A percentile compares a stretch with the other conserved stretches of the same genome.
These are phyloP conservation scores for Eupithecia dodoneata DNA, from an alignment of 2,888 invertebrate species.

Conservation along the genomic window DNA sequence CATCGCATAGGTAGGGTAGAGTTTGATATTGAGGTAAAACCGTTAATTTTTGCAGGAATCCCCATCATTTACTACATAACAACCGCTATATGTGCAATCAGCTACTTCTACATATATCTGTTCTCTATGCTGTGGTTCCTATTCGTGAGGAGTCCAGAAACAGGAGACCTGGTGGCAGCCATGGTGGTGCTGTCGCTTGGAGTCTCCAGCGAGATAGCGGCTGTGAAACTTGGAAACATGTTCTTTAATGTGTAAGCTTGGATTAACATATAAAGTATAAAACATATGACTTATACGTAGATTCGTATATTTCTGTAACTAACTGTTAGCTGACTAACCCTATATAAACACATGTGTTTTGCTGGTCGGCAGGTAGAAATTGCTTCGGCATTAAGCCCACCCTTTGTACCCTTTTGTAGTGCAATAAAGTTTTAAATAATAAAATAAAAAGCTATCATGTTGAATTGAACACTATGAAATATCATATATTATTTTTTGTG, in stretches of 20 bases:
- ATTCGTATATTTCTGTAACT: too few species aligned
- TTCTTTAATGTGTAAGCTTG: slow-evolving; percentile 51
- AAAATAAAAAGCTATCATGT: too few species aligned
- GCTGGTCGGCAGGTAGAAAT: too few species aligned
- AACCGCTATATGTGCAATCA: not conserved
- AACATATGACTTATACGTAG: too few species aligned
- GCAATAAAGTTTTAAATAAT: too few species aligned
- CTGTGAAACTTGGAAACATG: slow-evolving; percentile 59
- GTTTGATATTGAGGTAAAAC: not conserved
- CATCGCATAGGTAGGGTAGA: not conserved
- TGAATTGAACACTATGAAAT: too few species aligned
- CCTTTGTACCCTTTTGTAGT: too few species aligned
- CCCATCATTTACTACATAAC: not conserved
- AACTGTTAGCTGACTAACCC: too few species aligned
- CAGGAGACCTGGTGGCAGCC: slow-evolving; percentile 52
- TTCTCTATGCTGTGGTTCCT: slow-evolving; percentile 61
- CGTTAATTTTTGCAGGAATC: not conserved
- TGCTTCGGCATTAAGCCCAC: too few species aligned
- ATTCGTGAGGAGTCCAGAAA: slow-evolving; percentile 52
- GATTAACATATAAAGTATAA: too few species aligned
- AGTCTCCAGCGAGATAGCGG: slow-evolving; percentile 54
- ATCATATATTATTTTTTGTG: too few species aligned
- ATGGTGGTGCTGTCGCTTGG: slow-evolving; percentile 57
- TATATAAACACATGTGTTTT: too few species aligned
- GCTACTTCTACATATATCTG: slow-evolving; percentile 44